Evolutionary conservation across 1,140 invertebrate species (phyloP).

Genomic region (Pteromalus puparum): DNA sequence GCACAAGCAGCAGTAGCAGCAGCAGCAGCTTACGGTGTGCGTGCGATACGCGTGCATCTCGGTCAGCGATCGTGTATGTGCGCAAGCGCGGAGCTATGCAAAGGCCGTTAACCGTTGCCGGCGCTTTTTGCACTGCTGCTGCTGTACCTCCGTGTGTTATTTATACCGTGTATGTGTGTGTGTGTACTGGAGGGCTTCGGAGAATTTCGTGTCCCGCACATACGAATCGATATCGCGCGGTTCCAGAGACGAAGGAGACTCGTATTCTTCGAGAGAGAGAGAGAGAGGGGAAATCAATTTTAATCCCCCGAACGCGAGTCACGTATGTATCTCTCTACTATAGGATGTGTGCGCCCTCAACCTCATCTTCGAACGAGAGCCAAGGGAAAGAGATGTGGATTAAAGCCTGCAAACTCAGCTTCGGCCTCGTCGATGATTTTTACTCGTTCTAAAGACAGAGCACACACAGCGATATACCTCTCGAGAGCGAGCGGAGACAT

Average conservation of each 20-base stretch:
- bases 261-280: background rate
- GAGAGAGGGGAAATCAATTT: slow-evolving; percentile 24
- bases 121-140: slow-evolving; percentile 4
- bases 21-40: slow-evolving; percentile 9
- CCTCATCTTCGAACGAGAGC: background rate
- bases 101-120: slow-evolving; percentile 38
- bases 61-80: slow-evolving; percentile 31
- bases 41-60: slow-evolving; percentile 46
- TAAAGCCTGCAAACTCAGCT: background rate
- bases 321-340: slow-evolving; percentile 2
- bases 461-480: background rate
- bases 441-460: background rate
- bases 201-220: too few relatives aligned
- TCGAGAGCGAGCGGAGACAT: background rate
- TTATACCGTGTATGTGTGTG: background rate
- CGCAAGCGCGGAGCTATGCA: slow-evolving; percentile 3
- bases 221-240: too few relatives aligned
- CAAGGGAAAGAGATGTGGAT: background rate
- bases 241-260: too few relatives aligned
- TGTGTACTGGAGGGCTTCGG: background rate
- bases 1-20: too few relatives aligned
- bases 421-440: background rate
- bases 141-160: too few relatives aligned
- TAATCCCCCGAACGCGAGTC: slow-evolving; percentile 19
- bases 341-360: background rate